Conservation (phyloP, 2,113 vertebrate species). For the Tiliqua scincoides region DNA sequence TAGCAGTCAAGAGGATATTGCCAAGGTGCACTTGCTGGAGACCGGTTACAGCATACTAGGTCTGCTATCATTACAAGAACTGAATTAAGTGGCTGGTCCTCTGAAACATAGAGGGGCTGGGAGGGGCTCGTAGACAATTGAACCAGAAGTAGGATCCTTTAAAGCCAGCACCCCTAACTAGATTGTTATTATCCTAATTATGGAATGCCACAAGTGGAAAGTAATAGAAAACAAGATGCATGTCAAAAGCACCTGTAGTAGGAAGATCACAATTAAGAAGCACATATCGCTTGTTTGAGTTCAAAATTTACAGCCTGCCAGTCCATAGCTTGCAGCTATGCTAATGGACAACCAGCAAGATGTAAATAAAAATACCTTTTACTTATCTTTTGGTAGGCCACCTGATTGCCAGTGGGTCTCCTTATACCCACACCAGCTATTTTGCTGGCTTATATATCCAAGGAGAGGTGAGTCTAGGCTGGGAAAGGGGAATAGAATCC, state of each 20-base stretch:
- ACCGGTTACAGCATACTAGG: background rate
- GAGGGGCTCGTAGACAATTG: background rate
- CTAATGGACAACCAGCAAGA: too few species aligned
- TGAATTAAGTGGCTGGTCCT: background rate
- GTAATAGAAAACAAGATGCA: background rate
- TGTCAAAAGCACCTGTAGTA: background rate
- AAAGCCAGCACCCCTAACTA: background rate
- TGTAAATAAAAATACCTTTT: too few species aligned
- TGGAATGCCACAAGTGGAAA: background rate
- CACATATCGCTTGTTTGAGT: background rate
- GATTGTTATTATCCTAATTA: background rate
- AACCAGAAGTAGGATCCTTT: background rate
- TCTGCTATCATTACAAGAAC: background rate
- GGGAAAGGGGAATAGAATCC: too few species aligned
- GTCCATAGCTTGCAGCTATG: too few species aligned
- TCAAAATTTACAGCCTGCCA: too few species aligned
- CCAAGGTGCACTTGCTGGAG: background rate
- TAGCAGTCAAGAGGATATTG: constrained; percentile 58
- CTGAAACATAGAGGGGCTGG: background rate
- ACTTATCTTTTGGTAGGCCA: too few species aligned
- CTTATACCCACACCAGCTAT: too few species aligned
- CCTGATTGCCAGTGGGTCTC: too few species aligned
- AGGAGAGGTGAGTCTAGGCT: too few species aligned
- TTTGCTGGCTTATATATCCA: too few species aligned
- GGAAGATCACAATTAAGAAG: background rate